These are phyloP conservation scores for Nibea coibor DNA, from an alignment of 2,113 vertebrate genomes.

Conservation along the genomic window DNA sequence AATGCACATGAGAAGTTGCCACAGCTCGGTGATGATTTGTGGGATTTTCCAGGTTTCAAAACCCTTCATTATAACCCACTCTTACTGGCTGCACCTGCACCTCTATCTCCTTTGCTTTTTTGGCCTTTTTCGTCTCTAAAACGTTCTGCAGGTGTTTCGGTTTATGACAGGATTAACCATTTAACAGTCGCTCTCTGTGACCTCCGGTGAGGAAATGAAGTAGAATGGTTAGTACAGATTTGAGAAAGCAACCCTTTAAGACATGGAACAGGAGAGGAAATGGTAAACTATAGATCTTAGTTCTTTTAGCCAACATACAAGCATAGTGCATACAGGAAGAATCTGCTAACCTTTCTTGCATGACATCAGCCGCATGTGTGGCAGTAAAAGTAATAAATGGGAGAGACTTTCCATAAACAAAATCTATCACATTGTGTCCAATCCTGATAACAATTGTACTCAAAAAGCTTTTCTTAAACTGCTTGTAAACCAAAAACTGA, in stretches of 20 bases:
- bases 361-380: neutral
- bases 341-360: neutral
- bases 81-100: conserved; percentile 36
- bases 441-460: neutral
- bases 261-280: neutral
- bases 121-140: neutral
- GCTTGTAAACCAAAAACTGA: neutral
- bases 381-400: neutral
- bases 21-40: conserved; percentile 13
- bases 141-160: conserved; percentile 53
- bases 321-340: neutral
- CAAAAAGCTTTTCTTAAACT: neutral
- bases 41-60: conserved; percentile 37
- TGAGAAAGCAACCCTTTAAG: neutral
- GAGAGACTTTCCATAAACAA: neutral
- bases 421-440: neutral
- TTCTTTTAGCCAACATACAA: neutral
- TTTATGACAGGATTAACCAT: conserved; percentile 42
- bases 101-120: neutral
- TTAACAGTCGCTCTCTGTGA: conserved; percentile 38
- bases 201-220: conserved; percentile 1
- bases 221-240: neutral
- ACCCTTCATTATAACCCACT: conserved; percentile 22
- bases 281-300: neutral
- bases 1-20: neutral